Percentiles rank a stretch among this genome's conserved stretches.
phyloP scores from a whole-genome alignment of 2,113 vertebrate species.

The Gallinago undulata region DNA sequence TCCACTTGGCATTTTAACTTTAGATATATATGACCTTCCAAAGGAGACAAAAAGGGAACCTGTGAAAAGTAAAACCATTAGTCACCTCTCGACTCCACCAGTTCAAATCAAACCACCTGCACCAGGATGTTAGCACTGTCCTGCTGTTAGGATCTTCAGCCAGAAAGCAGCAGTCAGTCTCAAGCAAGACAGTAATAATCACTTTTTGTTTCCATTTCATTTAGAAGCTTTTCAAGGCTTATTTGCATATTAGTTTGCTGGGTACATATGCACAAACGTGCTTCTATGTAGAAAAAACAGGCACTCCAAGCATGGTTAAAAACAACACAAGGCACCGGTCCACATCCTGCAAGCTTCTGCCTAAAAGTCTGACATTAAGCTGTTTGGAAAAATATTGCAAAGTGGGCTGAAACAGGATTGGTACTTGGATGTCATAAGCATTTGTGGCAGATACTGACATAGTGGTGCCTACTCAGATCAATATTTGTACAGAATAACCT shows the following conservation, averaged over 20 bases:
- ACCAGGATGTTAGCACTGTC: neutral
- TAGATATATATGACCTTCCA: constrained; percentile 93
- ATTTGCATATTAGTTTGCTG: neutral
- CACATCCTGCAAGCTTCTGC: neutral
- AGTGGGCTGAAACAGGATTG: neutral
- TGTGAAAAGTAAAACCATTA: constrained; percentile 50
- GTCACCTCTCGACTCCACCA: neutral
- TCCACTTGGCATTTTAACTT: constrained; percentile 93
- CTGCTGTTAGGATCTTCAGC: neutral
- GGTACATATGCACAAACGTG: neutral
- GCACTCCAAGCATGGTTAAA: neutral
- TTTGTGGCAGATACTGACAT: neutral
- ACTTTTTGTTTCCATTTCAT: neutral
- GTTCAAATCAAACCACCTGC: neutral
- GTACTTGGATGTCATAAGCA: neutral
- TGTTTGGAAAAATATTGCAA: neutral
- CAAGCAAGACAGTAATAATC: neutral
- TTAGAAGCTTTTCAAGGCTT: neutral
- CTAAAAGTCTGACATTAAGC: neutral
- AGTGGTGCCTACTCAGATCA: neutral
- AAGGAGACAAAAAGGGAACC: constrained; percentile 91
- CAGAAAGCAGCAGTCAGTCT: neutral
- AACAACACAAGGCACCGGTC: neutral
- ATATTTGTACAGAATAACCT: neutral
- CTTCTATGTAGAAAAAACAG: neutral